Base-by-base conservation (phyloP, 2,888 invertebrate species). In the Stenichneumon culpator region DNA sequence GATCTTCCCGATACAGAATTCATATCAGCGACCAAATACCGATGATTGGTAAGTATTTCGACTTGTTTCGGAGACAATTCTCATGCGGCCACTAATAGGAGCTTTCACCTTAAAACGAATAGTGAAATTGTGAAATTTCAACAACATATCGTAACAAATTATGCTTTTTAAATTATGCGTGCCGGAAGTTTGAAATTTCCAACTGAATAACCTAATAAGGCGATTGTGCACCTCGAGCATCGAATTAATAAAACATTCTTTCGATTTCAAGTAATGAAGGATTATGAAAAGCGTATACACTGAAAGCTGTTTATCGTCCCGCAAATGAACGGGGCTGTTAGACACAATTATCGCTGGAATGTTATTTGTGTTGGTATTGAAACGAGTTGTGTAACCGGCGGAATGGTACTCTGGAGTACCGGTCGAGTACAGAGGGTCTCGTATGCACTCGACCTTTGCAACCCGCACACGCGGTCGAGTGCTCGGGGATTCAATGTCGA, bases 361-460 rank as follows among this genome's bases (percentile, higher is more conserved):
- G 39, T 25, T 50, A 69, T 52, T 69, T 69, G 69, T 52, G 73
- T 60, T 69, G 25, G 79, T 39, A 47, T 25, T n/a, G 60, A 74
- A 83, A 63, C 67, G 32, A 74, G 69, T 83, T 68, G 47, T 74
- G 79, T 83, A 69, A 83, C 44, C 52, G 32, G 79, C 73, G 74
- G 22, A 39, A 32, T 14, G 70, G 57, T 52, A 22, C 44, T 47
- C 47, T 63, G 28, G 60, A 60, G 79, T 70, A 65, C 19, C 69
- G 63, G 50, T 52, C 11, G 47, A 73, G 72, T 57, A 47, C 52
- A 25, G 60, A 69, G 57, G 73, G 50, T 69, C 68, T 36, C 25
- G 63, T 19, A n/a, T 60, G 44, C 67, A 47, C 67, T 72, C 70
- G 67, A 78, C 78, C 36, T 73, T 28, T 54, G 57, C 70, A 50